phyloP scores from a whole-genome alignment of 2,888 invertebrate genomes.

The Brenthis ino region DNA sequence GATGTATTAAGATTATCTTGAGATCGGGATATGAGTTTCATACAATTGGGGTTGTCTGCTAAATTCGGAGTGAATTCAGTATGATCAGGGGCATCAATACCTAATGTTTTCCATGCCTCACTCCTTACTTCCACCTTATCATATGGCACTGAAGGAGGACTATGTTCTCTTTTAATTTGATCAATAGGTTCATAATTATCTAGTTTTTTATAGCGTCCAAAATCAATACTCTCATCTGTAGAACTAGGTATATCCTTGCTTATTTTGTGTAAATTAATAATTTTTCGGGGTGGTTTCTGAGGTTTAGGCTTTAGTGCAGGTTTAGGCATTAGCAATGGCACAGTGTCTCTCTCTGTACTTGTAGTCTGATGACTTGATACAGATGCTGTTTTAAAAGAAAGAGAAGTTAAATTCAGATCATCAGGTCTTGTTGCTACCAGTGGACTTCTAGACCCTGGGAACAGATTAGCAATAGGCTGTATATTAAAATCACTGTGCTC shows the following conservation, averaged over 20 bases:
- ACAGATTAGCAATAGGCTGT: slow-evolving; percentile 88
- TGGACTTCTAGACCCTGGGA: slow-evolving; percentile 91
- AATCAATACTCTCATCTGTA: slow-evolving; percentile 72
- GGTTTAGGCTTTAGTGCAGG: slow-evolving; percentile 84
- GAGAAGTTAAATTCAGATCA: slow-evolving; percentile 71
- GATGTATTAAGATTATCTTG: slow-evolving; percentile 73
- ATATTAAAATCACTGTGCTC: slow-evolving; percentile 89
- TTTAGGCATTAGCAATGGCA: slow-evolving; percentile 76
- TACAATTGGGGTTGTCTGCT: slow-evolving; percentile 72
- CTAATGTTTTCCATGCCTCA: slow-evolving; percentile 92
- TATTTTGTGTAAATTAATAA: slow-evolving; percentile 70
- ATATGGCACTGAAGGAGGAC: slow-evolving; percentile 81
- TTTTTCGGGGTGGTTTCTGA: slow-evolving; percentile 84
- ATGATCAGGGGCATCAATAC: slow-evolving; percentile 88
- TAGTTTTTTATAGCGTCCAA: slow-evolving; percentile 79
- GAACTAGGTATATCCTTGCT: slow-evolving; percentile 65
- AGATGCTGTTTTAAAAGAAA: slow-evolving; percentile 73
- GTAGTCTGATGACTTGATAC: slow-evolving; percentile 69
- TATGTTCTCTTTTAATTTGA: slow-evolving; percentile 74
- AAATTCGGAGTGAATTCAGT: slow-evolving; percentile 83
- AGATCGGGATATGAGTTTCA: slow-evolving; percentile 78
- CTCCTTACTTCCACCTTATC: slow-evolving; percentile 89
- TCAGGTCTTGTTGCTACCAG: slow-evolving; percentile 84
- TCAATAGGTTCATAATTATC: slow-evolving; percentile 79
- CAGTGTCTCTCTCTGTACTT: slow-evolving; percentile 66